Percentiles rank a stretch among this genome's conserved stretches.
Conservation (phyloP, 2,888 invertebrate genomes). For the Uloborus plumipes region DNA sequence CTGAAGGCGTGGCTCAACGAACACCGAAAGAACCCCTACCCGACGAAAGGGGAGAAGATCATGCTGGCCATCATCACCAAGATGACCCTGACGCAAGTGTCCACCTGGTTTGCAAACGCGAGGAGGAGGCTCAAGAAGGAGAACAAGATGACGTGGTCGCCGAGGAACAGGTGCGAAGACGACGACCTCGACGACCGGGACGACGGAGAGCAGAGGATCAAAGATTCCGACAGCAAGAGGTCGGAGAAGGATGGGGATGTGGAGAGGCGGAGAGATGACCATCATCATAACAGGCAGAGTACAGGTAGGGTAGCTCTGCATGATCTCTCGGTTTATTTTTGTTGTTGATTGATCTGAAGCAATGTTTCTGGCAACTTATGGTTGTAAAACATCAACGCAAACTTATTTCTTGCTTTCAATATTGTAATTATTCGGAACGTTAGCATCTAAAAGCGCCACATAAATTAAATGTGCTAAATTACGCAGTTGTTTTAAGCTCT, state of each 20-base stretch:
- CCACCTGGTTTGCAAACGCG: conserved; percentile 77
- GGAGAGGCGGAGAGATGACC: conserved; percentile 44
- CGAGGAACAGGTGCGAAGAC: conserved; percentile 89
- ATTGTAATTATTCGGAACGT: too few relatives aligned
- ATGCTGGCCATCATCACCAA: conserved; percentile 99
- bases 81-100: conserved; percentile 93
- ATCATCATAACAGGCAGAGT: conserved; percentile 41
- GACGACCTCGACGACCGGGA: conserved; percentile 77
- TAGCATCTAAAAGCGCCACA: too few relatives aligned
- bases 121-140: conserved; percentile 79
- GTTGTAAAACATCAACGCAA: too few relatives aligned
- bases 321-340: too few relatives aligned
- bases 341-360: too few relatives aligned
- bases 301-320: conserved; percentile 7
- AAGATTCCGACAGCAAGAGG: conserved; percentile 49
- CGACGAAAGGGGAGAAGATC: conserved; percentile 99
- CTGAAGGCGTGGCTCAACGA: conserved; percentile 98
- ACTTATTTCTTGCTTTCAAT: too few relatives aligned
- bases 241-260: conserved; percentile 43
- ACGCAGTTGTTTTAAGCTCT: too few relatives aligned
- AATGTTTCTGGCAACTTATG: too few relatives aligned
- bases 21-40: conserved; percentile 99
- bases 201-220: conserved; percentile 69
- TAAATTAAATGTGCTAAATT: too few relatives aligned
- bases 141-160: conserved; percentile 99